A percentile compares a stretch with the other conserved stretches of the same genome.
Evolutionary conservation across 2,113 vertebrate species (phyloP).

Genomic region (Suncus etruscus): DNA sequence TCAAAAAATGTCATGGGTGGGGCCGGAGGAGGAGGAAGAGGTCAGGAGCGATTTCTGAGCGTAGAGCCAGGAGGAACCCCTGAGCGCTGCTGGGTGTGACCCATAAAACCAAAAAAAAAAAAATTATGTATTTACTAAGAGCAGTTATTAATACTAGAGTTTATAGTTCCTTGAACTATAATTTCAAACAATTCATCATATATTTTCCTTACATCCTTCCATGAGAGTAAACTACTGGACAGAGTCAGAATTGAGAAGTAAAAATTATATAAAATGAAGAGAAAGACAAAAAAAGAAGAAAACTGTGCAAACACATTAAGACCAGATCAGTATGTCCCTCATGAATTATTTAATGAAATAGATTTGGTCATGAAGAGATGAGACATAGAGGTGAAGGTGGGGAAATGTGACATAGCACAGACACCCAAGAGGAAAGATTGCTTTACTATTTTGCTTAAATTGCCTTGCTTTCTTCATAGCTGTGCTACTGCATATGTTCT

Average conservation of each 20-base stretch:
- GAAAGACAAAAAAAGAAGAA: conserved; percentile 4
- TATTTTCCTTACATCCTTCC: background rate
- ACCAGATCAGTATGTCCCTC: background rate
- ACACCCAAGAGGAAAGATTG: conserved; percentile 9
- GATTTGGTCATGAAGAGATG: background rate
- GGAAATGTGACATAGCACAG: background rate
- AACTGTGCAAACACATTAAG: background rate
- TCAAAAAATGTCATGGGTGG: too few relatives aligned
- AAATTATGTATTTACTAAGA: background rate
- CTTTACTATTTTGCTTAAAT: conserved; percentile 60
- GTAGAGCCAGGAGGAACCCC: too few relatives aligned
- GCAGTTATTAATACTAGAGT: background rate
- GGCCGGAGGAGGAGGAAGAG: too few relatives aligned
- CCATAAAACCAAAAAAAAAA: background rate
- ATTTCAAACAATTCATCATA: conserved; percentile 36
- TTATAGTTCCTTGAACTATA: background rate
- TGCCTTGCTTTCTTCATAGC: conserved; percentile 84
- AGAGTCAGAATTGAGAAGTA: background rate
- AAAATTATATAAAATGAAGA: background rate
- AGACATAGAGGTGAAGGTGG: background rate
- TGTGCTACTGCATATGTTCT: conserved; percentile 98
- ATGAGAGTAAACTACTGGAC: conserved; percentile 20
- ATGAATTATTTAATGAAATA: background rate
- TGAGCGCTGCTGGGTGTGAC: too few relatives aligned
- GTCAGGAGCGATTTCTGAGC: too few relatives aligned